phyloP scores from a whole-genome alignment of 2,797 vertebrate genomes.

The Synanceia verrucosa region DNA sequence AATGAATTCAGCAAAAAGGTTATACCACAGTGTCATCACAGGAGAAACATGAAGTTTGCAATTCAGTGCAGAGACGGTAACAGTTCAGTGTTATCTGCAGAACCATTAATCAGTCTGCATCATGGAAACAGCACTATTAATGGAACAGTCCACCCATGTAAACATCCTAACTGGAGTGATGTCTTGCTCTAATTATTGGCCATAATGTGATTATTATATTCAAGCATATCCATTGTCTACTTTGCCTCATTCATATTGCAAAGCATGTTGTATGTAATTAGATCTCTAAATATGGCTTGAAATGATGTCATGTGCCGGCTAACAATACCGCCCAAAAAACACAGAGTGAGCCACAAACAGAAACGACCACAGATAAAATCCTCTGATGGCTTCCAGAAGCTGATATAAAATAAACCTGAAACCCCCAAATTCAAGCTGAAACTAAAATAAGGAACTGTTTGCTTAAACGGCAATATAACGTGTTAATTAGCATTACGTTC shows the following conservation, averaged over 20 bases:
- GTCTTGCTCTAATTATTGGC: constrained; percentile 14
- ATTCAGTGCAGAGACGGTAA: neutral
- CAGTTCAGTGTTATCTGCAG: neutral
- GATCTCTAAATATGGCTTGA: constrained; percentile 13
- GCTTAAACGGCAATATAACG: neutral
- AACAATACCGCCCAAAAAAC: neutral
- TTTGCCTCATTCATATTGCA: constrained; percentile 14
- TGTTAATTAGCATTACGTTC: neutral
- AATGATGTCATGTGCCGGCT: neutral
- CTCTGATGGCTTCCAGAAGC: no score
- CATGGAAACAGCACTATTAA: constrained; percentile 23
- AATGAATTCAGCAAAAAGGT: neutral
- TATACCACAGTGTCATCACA: neutral
- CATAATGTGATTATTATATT: constrained; percentile 37
- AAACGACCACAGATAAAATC: neutral
- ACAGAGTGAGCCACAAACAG: neutral
- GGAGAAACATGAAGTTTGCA: constrained; percentile 2
- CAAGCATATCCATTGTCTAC: constrained; percentile 25
- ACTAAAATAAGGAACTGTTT: neutral
- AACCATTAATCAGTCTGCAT: constrained; percentile 17
- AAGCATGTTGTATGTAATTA: constrained; percentile 5
- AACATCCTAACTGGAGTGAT: constrained; percentile 23
- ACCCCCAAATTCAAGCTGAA: neutral
- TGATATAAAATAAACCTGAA: neutral
- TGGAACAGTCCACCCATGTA: constrained; percentile 11